A percentile compares a stretch with the other conserved stretches of the same genome.
phyloP scores from a whole-genome alignment of 30 jellyfish, hydroid and myxozoan genomes.

The Aurelia sp. region DNA sequence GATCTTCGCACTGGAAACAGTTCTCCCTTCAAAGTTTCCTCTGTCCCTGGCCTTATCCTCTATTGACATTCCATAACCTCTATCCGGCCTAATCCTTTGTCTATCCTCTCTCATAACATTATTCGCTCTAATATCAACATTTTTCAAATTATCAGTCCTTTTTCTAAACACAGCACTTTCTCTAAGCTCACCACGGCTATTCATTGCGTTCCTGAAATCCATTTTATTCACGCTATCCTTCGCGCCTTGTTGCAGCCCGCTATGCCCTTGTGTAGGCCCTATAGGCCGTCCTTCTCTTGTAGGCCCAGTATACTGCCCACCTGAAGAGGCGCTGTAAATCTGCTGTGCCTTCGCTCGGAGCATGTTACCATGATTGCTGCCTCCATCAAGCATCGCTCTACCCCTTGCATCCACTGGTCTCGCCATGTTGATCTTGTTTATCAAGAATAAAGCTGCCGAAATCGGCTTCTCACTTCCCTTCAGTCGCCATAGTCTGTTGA shows the following conservation, averaged over 20 bases:
- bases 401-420: slow-evolving; percentile 24
- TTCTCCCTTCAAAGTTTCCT: background rate
- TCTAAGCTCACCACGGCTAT: background rate
- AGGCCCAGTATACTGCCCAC: slow-evolving; percentile 8
- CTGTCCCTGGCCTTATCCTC: too few species aligned
- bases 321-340: slow-evolving; percentile 23
- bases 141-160: slow-evolving; percentile 49
- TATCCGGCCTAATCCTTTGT: slow-evolving; percentile 25
- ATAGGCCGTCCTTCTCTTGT: background rate
- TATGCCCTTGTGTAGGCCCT: slow-evolving; percentile 52
- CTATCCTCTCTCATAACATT: slow-evolving; percentile 13
- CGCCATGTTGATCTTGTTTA: slow-evolving; percentile 26
- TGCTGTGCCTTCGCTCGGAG: slow-evolving; percentile 55
- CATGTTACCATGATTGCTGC: slow-evolving; percentile 3
- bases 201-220: background rate
- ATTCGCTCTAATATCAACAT: background rate
- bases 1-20: background rate
- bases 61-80: slow-evolving; percentile 1
- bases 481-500: background rate
- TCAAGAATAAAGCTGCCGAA: background rate
- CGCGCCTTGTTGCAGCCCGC: slow-evolving; percentile 32
- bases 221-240: background rate
- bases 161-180: slow-evolving; percentile 44
- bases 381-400: slow-evolving; percentile 4
- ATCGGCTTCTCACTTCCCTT: background rate